Conservation (phyloP, 2,888 invertebrate species). For the Mesorhabditis sp. region DNA sequence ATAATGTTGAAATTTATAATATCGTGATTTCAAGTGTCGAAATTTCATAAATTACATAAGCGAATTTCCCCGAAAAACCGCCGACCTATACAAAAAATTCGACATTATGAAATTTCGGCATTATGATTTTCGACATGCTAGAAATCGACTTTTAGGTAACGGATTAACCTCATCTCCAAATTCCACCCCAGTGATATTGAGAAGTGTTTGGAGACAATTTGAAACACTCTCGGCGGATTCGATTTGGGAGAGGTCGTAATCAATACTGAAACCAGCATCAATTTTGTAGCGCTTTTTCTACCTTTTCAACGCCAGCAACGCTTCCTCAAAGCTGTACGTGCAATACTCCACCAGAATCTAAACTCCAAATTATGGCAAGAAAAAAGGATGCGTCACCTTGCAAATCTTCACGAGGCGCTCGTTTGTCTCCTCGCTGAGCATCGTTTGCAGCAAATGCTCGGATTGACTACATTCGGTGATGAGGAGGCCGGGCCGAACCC, state of each 20-base stretch:
- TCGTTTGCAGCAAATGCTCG: neutral
- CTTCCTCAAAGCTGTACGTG: neutral
- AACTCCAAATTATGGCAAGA: neutral
- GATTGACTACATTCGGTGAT: neutral
- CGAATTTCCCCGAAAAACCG: neutral
- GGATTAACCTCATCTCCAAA: neutral
- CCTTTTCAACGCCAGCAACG: neutral
- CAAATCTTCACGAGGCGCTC: neutral
- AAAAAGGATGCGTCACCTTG: neutral
- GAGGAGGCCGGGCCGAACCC: neutral
- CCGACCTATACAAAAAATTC: no score
- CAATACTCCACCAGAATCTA: neutral
- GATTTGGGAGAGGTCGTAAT: neutral
- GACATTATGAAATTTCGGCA: no score
- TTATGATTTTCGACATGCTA: no score
- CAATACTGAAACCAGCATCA: neutral
- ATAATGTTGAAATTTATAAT: neutral
- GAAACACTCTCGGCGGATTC: neutral
- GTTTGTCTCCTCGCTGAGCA: neutral
- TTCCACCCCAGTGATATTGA: neutral
- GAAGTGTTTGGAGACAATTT: neutral
- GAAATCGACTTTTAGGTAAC: no score
- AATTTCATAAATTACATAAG: neutral
- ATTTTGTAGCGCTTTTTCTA: neutral
- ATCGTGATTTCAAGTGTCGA: neutral